These are phyloP conservation scores for Odontamblyopus lacepedii DNA, from an alignment of 2,797 vertebrate species.

Conservation along the genomic window DNA sequence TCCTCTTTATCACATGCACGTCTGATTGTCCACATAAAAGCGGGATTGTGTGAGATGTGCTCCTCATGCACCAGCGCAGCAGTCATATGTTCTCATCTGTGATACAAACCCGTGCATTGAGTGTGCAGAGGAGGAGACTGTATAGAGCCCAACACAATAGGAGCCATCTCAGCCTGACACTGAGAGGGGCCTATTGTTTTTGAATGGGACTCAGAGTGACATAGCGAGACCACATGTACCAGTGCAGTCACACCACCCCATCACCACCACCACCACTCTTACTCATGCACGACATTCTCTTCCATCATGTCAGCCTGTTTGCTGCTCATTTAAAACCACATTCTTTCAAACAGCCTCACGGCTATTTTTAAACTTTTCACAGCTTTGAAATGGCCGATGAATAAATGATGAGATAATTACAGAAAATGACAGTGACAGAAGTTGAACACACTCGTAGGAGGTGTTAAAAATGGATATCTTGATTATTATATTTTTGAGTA, in stretches of 20 bases:
- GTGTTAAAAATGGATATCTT: too few relatives aligned
- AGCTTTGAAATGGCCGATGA: too few relatives aligned
- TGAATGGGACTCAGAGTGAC: slow-evolving; percentile 38
- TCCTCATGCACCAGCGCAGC: background rate
- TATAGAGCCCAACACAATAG: slow-evolving; percentile 61
- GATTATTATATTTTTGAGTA: too few relatives aligned
- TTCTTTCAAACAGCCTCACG: background rate
- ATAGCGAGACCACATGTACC: slow-evolving; percentile 27
- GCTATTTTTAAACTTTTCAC: too few relatives aligned
- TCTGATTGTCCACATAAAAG: background rate
- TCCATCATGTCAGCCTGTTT: background rate
- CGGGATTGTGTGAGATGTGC: background rate
- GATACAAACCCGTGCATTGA: slow-evolving; percentile 46
- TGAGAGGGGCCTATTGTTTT: slow-evolving; percentile 51
- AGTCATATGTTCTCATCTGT: slow-evolving; percentile 1
- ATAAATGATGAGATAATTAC: too few relatives aligned
- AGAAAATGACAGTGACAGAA: too few relatives aligned
- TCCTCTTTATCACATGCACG: background rate
- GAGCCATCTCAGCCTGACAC: slow-evolving; percentile 56
- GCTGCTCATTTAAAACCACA: background rate
- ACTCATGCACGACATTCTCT: slow-evolving; percentile 35
- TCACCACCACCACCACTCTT: slow-evolving; percentile 1
- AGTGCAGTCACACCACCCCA: slow-evolving; percentile 37
- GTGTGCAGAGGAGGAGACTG: slow-evolving; percentile 19
- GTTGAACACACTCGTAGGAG: too few relatives aligned